A percentile compares a stretch with the other conserved stretches of the same genome.
Conservation (phyloP, 2,113 vertebrate species). For the Hippocampus comes region DNA sequence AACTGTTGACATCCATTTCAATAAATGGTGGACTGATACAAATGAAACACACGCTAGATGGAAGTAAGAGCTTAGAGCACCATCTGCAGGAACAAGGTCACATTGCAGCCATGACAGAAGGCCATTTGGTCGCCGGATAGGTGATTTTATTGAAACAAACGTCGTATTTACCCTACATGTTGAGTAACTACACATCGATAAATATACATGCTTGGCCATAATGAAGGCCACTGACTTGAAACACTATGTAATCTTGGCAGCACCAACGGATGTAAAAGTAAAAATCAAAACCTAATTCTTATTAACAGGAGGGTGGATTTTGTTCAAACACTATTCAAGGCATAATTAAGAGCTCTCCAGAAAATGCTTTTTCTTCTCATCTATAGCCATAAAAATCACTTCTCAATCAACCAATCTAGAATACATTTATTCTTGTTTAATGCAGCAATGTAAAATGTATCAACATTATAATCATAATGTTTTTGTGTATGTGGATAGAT, state of each 20-base stretch:
- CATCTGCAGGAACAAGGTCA: not conserved
- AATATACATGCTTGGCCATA: not conserved
- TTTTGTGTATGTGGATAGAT: not conserved
- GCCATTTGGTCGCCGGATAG: not conserved
- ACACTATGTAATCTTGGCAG: not conserved
- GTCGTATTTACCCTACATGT: not conserved
- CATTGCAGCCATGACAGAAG: not conserved
- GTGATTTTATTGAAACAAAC: not conserved
- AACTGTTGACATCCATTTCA: not conserved
- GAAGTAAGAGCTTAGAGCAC: not conserved
- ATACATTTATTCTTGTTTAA: too few relatives aligned
- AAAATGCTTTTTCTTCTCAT: too few relatives aligned
- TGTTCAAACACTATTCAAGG: not conserved
- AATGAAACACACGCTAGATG: not conserved
- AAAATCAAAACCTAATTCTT: not conserved
- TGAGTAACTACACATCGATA: not conserved
- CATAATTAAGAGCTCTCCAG: too few relatives aligned
- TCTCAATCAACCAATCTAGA: too few relatives aligned
- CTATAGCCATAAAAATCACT: too few relatives aligned
- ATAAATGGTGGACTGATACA: not conserved
- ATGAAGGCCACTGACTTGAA: not conserved
- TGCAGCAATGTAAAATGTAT: too few relatives aligned
- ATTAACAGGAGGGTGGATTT: not conserved
- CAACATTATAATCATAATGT: too few relatives aligned
- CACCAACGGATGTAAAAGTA: not conserved